phyloP scores from a whole-genome alignment of 92 coral and sea anemone species.

The Zoanthus solanderi region DNA sequence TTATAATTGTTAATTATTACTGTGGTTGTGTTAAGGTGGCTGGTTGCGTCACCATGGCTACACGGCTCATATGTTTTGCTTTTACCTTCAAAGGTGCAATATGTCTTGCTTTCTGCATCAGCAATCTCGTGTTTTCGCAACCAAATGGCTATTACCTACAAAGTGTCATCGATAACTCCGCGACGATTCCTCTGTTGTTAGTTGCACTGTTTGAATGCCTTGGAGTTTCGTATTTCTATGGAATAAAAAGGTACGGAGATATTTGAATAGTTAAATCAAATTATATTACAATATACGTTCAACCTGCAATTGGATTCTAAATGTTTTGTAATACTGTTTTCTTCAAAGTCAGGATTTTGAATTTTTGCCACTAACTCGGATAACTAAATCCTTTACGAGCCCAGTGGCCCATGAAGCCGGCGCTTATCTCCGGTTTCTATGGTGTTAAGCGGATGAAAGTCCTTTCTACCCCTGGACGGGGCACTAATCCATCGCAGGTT shows the following conservation, averaged over 20 bases:
- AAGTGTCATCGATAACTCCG: conserved; percentile 78
- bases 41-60: neutral
- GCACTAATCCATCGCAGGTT: too few relatives aligned
- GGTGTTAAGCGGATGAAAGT: too few relatives aligned
- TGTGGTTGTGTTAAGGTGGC: neutral
- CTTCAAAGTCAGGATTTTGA: too few relatives aligned
- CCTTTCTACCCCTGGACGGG: too few relatives aligned
- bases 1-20: too few relatives aligned
- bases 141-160: conserved; percentile 89
- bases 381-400: too few relatives aligned
- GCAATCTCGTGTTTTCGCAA: conserved; percentile 78
- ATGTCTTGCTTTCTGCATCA: conserved; percentile 78
- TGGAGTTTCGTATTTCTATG: conserved; percentile 88
- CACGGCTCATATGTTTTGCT: neutral
- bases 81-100: conserved; percentile 64
- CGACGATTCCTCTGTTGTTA: conserved; percentile 85
- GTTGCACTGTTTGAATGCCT: conserved; percentile 88
- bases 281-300: too few relatives aligned
- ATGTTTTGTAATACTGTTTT: too few relatives aligned
- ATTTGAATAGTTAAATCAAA: neutral
- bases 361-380: too few relatives aligned
- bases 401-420: too few relatives aligned
- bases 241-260: conserved; percentile 83
- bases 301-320: too few relatives aligned
- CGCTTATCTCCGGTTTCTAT: too few relatives aligned